Evolutionary conservation across 2,888 invertebrate species (phyloP).

Genomic region (Tipula unca): DNA sequence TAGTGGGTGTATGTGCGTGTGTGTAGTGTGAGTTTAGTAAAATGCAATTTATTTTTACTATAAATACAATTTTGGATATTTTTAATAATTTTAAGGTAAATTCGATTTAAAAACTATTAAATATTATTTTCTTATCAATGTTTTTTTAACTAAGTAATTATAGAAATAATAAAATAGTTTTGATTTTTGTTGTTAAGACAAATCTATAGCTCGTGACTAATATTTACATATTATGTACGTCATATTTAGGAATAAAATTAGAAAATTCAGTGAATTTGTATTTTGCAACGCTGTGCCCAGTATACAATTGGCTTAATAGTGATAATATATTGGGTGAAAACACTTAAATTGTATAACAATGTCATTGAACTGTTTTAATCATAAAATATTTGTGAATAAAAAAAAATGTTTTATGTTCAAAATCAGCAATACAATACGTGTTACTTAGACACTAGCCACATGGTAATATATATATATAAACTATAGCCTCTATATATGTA

Average conservation of each 20-base stretch:
- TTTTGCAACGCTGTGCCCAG: not conserved
- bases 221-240: too few species aligned
- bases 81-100: not conserved
- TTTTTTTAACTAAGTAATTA: too few species aligned
- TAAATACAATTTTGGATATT: not conserved
- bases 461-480: too few species aligned
- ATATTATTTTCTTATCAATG: not conserved
- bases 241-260: too few species aligned
- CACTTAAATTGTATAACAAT: not conserved
- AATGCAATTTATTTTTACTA: not conserved
- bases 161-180: too few species aligned
- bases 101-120: not conserved
- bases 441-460: not conserved
- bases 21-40: not conserved
- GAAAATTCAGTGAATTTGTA: not conserved
- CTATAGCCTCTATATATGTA: too few species aligned
- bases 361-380: not conserved
- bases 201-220: too few species aligned
- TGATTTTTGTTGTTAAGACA: too few species aligned
- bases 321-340: not conserved
- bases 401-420: not conserved
- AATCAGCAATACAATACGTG: not conserved
- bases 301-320: not conserved
- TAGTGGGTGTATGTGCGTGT: not conserved
- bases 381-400: not conserved